Evolutionary conservation across 2,797 vertebrate genomes (phyloP).

Genomic region (Myiotriccus ornatus): DNA sequence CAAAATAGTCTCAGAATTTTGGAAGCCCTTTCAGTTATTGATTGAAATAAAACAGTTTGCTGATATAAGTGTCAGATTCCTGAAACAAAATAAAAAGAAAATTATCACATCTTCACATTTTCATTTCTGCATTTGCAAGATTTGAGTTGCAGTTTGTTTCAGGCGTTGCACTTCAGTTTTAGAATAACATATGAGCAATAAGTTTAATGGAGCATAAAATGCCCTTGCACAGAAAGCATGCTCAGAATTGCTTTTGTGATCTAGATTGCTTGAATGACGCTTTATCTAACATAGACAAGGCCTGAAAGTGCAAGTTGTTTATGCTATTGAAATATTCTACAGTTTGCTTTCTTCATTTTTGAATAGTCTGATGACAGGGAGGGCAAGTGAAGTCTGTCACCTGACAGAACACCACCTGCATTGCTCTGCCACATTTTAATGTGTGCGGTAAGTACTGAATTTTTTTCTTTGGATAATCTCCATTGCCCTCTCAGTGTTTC

Average conservation of each 20-base stretch:
- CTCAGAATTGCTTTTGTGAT: neutral
- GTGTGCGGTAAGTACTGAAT: neutral
- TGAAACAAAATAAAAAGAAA: neutral
- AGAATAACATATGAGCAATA: neutral
- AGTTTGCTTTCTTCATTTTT: neutral
- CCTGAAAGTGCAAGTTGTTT: neutral
- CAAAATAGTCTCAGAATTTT: neutral
- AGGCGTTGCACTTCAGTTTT: neutral
- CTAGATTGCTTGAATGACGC: neutral
- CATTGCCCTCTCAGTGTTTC: neutral
- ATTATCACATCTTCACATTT: neutral
- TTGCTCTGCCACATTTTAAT: neutral
- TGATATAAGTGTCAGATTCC: neutral
- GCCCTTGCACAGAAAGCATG: neutral
- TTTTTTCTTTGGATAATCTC: neutral
- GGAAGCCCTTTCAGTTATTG: neutral
- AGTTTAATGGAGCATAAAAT: neutral
- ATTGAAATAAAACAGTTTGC: neutral
- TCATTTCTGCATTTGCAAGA: neutral
- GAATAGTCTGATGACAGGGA: neutral
- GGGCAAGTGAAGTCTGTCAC: neutral
- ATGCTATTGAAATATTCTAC: neutral
- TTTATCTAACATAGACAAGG: neutral
- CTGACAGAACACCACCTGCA: neutral
- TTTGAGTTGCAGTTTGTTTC: neutral